Evolutionary conservation across 2,797 vertebrate species (phyloP), one percentile per base, ranked within the genome.

Genomic region (Pseudomugil tenellus): DNA sequence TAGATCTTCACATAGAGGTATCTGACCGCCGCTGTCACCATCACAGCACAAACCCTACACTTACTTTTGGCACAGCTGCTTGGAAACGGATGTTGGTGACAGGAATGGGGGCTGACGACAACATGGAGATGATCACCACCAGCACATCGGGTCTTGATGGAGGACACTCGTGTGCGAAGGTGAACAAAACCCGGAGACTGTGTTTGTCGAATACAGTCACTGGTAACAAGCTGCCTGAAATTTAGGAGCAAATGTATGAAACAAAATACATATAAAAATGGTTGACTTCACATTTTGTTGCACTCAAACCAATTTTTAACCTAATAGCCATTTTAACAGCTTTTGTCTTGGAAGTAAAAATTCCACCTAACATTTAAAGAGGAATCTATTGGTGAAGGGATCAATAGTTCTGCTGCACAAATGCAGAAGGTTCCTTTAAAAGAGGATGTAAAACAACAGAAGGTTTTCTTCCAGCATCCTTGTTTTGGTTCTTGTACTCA

Each of bases 91-190:
- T 97, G 88, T 95, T 96, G 79, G 93, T 95, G 84, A 98, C 95
- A 3, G 97, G 95, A 72, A 93, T 89, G 0, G 98, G 96, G 0
- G 98, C 96, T 0, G 96, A 98, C 72, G 97, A 99, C 49, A 99
- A 90, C 98, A 99, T 98, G 59, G 98, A 99, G 61, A 98, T 97
- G 77, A 99, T 98, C 67, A 99, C 98, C 74, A 99, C 98, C 37
- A 99, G 92, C 66, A 99, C 93, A 0, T 99, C 97, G 0, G 96
- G 93, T 59, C 96, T 94, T 6, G 94, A 94, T 0, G 96, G 95
- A 29, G 97, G 95, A 21, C 94, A 94, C 79, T 97, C 96, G 2
- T 91, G 95, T 3, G 98, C 96, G 0, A 98, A 99, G 72, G 98
- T 97, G 90, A 99, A 96, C 75, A 99, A 93, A 68, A 98, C 95